These are phyloP conservation scores for Aplodontia rufa DNA, from an alignment of 2,113 vertebrate genomes.

Conservation along the genomic window DNA sequence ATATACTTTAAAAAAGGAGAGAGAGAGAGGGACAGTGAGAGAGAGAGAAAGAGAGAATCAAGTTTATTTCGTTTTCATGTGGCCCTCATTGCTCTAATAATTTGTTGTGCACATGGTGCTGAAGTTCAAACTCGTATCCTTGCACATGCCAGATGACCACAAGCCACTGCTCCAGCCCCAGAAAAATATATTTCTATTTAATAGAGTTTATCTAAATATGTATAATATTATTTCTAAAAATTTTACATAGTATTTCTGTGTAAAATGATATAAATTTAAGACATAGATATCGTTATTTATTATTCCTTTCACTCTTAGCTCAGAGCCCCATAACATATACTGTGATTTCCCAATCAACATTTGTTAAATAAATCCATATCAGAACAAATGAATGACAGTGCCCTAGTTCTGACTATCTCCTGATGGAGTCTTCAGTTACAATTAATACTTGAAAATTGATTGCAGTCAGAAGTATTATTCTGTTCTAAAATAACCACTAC, in stretches of 20 bases:
- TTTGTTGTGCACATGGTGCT: too few species aligned
- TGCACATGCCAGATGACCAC: too few species aligned
- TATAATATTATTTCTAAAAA: neutral
- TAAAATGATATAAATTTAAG: neutral
- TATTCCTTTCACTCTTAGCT: neutral
- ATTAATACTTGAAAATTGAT: neutral
- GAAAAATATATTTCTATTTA: neutral
- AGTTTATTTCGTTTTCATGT: too few species aligned
- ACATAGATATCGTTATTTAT: neutral
- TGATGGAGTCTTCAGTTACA: neutral
- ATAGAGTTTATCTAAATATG: neutral
- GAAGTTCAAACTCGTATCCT: too few species aligned
- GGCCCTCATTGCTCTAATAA: too few species aligned
- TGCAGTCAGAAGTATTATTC: neutral
- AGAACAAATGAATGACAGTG: neutral
- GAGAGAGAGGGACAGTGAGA: too few species aligned
- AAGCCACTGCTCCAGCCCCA: too few species aligned
- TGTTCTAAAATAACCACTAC: neutral
- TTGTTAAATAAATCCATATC: neutral
- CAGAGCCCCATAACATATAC: neutral
- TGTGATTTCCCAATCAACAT: neutral
- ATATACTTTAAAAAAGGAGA: too few species aligned
- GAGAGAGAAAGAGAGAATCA: too few species aligned
- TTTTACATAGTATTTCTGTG: neutral
- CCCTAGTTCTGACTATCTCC: neutral